phyloP scores from a whole-genome alignment of 2,888 invertebrate genomes.

The Tachina grossa region DNA sequence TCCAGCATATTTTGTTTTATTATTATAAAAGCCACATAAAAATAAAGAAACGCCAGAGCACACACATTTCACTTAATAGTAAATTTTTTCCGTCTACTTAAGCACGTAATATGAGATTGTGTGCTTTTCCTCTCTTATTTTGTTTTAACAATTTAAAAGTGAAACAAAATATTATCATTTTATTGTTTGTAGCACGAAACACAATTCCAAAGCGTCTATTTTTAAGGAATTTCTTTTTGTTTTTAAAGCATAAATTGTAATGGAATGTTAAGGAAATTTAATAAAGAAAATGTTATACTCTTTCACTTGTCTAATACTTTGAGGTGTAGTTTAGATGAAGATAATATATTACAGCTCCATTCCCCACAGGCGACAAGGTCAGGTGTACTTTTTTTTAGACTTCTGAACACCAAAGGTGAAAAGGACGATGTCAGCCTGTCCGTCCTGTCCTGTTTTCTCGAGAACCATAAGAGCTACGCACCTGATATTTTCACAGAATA shows the following conservation, averaged over 20 bases:
- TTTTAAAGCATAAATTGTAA: not conserved
- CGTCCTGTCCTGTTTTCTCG: no score
- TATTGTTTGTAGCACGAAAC: slow-evolving; percentile 2
- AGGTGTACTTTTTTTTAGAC: no score
- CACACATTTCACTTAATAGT: slow-evolving; percentile 47
- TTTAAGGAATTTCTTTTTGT: not conserved
- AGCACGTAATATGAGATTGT: slow-evolving; percentile 61
- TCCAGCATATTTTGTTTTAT: not conserved
- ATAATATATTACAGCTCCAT: no score
- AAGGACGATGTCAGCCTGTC: no score
- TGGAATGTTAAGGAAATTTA: no score
- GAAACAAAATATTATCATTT: slow-evolving; percentile 26
- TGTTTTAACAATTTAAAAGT: slow-evolving; percentile 22
- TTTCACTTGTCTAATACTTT: no score
- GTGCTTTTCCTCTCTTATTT: slow-evolving; percentile 22
- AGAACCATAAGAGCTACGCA: no score
- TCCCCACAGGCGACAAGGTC: no score
- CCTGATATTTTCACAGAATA: no score
- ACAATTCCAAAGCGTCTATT: not conserved
- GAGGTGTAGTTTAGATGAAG: no score
- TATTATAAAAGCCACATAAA: slow-evolving; percentile 1
- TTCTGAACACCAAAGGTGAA: no score
- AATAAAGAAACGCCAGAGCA: slow-evolving; percentile 40
- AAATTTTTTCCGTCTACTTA: slow-evolving; percentile 47
- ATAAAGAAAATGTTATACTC: no score